A percentile compares a stretch with the other conserved stretches of the same genome.
Evolutionary conservation across 2,113 vertebrate species (phyloP).

Genomic region (Elephas maximus): DNA sequence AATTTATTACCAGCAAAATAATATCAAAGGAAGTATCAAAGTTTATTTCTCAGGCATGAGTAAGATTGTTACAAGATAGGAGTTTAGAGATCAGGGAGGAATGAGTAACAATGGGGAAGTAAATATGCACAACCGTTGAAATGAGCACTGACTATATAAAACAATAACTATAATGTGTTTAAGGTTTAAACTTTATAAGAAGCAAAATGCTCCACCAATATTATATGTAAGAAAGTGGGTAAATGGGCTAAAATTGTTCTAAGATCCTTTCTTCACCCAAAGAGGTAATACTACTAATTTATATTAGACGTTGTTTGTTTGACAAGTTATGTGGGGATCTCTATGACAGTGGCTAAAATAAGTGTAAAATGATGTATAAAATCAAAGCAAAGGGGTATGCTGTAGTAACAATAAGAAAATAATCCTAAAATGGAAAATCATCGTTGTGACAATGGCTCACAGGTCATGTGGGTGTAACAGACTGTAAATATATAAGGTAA

Average conservation of each 20-base stretch:
- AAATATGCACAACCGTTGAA: not conserved
- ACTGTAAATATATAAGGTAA: not conserved
- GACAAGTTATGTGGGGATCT: not conserved
- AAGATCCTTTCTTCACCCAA: not conserved
- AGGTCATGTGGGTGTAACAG: not conserved
- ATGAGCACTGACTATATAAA: not conserved
- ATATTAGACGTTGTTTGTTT: not conserved
- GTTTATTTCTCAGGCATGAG: not conserved
- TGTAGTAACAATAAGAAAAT: not conserved
- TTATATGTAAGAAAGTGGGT: not conserved
- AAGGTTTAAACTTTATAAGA: not conserved
- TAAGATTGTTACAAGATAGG: not conserved
- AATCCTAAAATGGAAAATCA: not conserved
- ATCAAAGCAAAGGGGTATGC: not conserved
- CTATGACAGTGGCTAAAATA: not conserved
- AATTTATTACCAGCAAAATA: not conserved
- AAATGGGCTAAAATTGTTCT: not conserved
- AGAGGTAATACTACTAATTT: not conserved
- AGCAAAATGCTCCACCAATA: not conserved
- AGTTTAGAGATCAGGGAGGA: not conserved
- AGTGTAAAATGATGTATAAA: not conserved
- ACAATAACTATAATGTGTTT: not conserved
- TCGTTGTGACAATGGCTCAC: not conserved
- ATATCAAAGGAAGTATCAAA: not conserved
- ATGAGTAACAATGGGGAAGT: not conserved